phyloP scores from a whole-genome alignment of 2,113 vertebrate genomes.

The Galemys pyrenaicus region DNA sequence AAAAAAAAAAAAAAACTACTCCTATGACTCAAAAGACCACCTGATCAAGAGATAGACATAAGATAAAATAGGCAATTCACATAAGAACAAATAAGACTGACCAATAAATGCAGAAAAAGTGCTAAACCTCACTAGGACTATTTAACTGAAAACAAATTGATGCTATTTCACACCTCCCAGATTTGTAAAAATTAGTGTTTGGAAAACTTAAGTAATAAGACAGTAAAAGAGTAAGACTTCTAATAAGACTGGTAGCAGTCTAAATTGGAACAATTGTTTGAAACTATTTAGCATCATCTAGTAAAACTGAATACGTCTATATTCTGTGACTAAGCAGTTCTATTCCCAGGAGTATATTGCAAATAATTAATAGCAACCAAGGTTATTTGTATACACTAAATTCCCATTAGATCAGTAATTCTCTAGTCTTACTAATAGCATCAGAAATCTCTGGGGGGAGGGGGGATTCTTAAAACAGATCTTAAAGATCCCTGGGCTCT shows the following conservation, averaged over 20 bases:
- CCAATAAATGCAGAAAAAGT: neutral
- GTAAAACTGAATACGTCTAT: neutral
- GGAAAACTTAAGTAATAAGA: neutral
- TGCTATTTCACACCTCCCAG: neutral
- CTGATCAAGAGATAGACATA: neutral
- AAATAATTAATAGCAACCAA: conserved; percentile 8
- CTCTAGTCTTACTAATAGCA: neutral
- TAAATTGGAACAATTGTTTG: neutral
- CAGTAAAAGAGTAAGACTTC: neutral
- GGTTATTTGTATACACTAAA: neutral
- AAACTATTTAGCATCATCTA: neutral
- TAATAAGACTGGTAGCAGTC: neutral
- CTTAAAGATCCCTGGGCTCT: neutral
- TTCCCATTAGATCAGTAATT: neutral
- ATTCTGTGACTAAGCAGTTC: neutral
- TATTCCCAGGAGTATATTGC: neutral
- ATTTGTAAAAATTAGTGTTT: neutral
- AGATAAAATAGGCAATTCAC: neutral
- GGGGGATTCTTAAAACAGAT: neutral
- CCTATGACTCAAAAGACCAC: neutral
- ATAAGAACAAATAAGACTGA: neutral
- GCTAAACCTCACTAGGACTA: neutral
- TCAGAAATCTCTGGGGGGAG: neutral
- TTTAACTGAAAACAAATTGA: neutral
- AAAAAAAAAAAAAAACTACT: too few species aligned